A percentile compares a stretch with the other conserved stretches of the same genome.
Evolutionary conservation across 2,888 invertebrate genomes (phyloP).

Genomic region (Acholoe squamosa): DNA sequence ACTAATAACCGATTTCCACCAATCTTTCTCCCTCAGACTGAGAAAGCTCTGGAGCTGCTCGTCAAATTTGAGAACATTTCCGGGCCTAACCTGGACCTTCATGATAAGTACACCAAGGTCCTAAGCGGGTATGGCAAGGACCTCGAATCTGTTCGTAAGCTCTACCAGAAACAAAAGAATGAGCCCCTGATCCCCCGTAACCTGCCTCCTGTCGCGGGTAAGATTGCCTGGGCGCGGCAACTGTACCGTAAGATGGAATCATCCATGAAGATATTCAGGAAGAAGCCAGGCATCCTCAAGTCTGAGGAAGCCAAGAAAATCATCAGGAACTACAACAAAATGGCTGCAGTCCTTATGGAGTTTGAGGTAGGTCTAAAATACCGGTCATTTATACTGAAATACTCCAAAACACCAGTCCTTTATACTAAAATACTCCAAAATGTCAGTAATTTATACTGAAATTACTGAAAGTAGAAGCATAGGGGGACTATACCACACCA

Average conservation of each 20-base stretch:
- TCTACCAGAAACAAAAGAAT: constrained; percentile 93
- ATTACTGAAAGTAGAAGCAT: too few species aligned
- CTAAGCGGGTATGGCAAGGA: constrained; percentile 88
- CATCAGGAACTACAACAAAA: constrained; percentile 83
- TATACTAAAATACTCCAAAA: too few species aligned
- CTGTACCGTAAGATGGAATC: constrained; percentile 92
- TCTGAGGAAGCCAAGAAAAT: constrained; percentile 82
- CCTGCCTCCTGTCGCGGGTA: constrained; percentile 95
- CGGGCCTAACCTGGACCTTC: constrained; percentile 81
- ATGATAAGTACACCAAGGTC: constrained; percentile 83
- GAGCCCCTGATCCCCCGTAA: constrained; percentile 94
- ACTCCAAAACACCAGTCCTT: too few species aligned
- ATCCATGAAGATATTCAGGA: constrained; percentile 87
- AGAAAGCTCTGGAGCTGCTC: constrained; percentile 82
- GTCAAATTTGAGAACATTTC: constrained; percentile 82
- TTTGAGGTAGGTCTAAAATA: constrained; percentile 80
- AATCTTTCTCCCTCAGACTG: constrained; percentile 76
- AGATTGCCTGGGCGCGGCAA: constrained; percentile 90
- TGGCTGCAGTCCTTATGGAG: constrained; percentile 83
- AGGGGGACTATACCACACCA: too few species aligned
- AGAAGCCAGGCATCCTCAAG: constrained; percentile 82
- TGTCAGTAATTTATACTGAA: too few species aligned
- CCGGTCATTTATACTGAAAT: too few species aligned
- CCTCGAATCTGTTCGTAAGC: constrained; percentile 88
- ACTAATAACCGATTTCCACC: background rate